Conservation (phyloP, 2,888 invertebrate genomes). For the Trichopria drosophilae region DNA sequence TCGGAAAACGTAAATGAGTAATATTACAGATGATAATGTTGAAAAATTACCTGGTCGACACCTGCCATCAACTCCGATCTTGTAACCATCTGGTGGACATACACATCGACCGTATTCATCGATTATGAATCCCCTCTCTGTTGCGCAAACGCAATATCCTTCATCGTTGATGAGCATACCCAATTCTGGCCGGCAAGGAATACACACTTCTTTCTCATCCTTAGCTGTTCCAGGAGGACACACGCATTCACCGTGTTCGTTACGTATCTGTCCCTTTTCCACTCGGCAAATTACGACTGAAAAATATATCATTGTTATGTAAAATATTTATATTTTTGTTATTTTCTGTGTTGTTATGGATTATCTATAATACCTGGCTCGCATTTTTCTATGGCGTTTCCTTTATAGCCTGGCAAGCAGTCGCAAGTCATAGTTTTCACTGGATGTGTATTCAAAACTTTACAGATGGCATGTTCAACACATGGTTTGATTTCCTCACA, state of each 20-base stretch:
- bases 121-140: conserved; percentile 75
- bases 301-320: not conserved
- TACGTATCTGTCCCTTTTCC: conserved; percentile 70
- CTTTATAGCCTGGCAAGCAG: conserved; percentile 82
- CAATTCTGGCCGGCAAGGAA: conserved; percentile 70
- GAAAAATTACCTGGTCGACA: conserved; percentile 62
- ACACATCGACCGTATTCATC: conserved; percentile 78
- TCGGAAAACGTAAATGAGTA: too few relatives aligned
- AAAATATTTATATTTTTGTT: conserved; percentile 4
- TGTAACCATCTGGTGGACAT: conserved; percentile 72
- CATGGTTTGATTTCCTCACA: conserved; percentile 80
- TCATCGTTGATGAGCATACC: conserved; percentile 76
- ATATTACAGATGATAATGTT: too few relatives aligned
- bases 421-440: conserved; percentile 88
- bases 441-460: conserved; percentile 77
- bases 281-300: conserved; percentile 61
- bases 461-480: conserved; percentile 78
- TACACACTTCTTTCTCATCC: conserved; percentile 76
- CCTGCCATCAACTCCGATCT: conserved; percentile 65
- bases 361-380: conserved; percentile 65
- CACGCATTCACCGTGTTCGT: conserved; percentile 69
- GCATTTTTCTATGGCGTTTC: conserved; percentile 83
- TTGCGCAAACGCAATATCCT: conserved; percentile 81
- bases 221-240: conserved; percentile 79
- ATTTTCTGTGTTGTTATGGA: conserved; percentile 1